These are phyloP conservation scores for Cariama cristata DNA, from an alignment of 2,113 vertebrate genomes.

Conservation along the genomic window DNA sequence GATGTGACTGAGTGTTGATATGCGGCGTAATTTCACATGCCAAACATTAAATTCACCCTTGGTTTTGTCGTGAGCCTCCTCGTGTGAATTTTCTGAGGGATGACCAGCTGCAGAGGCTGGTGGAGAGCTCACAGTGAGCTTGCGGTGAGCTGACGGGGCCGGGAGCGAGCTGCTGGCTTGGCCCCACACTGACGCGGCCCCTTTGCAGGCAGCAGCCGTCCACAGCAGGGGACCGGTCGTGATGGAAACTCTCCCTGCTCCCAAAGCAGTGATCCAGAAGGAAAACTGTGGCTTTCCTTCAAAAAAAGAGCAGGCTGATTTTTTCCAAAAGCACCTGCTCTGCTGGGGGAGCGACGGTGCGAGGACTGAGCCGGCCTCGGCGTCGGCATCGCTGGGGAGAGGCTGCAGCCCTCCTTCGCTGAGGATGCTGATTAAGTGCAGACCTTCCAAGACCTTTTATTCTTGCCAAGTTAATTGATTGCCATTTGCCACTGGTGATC, in stretches of 20 bases:
- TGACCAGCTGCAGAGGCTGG: accelerated
- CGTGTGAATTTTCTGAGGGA: neutral
- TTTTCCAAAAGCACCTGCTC: accelerated
- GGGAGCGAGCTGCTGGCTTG: neutral
- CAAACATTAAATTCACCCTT: neutral
- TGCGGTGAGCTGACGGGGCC: neutral
- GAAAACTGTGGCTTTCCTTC: neutral
- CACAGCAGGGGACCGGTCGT: accelerated
- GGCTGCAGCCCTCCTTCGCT: neutral
- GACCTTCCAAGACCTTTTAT: neutral
- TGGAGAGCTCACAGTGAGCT: neutral
- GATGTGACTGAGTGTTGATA: neutral
- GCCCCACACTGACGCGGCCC: neutral
- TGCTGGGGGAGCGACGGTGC: accelerated
- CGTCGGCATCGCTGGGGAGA: neutral
- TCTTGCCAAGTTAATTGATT: neutral
- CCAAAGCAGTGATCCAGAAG: neutral
- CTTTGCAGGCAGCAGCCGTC: neutral
- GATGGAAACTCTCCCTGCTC: neutral
- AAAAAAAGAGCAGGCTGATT: neutral
- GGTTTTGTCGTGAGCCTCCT: neutral
- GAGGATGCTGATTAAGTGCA: neutral
- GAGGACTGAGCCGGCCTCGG: neutral
- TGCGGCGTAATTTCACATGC: neutral
- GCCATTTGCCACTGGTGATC: neutral